Base-by-base conservation (phyloP, 1,140 invertebrate species). In the Papilio dardanus region DNA sequence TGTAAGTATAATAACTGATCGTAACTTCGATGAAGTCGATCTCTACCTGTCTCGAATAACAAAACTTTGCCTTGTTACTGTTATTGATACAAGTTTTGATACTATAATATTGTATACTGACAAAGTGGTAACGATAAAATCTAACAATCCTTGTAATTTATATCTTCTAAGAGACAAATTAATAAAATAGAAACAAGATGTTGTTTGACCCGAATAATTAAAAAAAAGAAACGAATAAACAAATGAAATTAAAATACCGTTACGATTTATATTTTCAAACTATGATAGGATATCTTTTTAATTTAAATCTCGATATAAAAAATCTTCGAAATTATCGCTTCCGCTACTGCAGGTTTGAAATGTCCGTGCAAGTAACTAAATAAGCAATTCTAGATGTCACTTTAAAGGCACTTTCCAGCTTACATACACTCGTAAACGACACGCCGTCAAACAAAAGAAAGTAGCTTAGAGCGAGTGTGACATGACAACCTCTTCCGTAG, bases 21-120 rank as follows among this genome's bases (percentile, higher is more conserved):
- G 24, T 31, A 50, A 73, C 42, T 73, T 54, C 19, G 28, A n/a
- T 10, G 28, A 73, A 73, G 71, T 73, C 71, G 71, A 6, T 73
- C 46, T 33, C n/a, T 73, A 73, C 71, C 71, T 54, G 71, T 73
- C 71, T 73, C 42, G 71, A 54, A 73, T 73, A 73, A 54, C 71
- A 73, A 73, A 73, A 73, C 28, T 73, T 73, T 28, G 42, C 30
- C 28, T 50, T 19, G 30, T 46, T 73, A 54, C 46, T 58, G 71
- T 73, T 73, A 58, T 73, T 54, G 71, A 73, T 31, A 19, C 3
- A 54, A 73, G 42, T 73, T 73, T n/a, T 33, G 28, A 73, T 54
- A 73, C 30, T 58, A 50, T 33, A 73, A 30, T 40, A 46, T 71
- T 46, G 40, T 50, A 28, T 5, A 46, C 33, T 69, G 19, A 12